A percentile compares a stretch with the other conserved stretches of the same genome.
phyloP scores from a whole-genome alignment of 2,797 vertebrate genomes.

The Xiphorhynchus erythropygius region DNA sequence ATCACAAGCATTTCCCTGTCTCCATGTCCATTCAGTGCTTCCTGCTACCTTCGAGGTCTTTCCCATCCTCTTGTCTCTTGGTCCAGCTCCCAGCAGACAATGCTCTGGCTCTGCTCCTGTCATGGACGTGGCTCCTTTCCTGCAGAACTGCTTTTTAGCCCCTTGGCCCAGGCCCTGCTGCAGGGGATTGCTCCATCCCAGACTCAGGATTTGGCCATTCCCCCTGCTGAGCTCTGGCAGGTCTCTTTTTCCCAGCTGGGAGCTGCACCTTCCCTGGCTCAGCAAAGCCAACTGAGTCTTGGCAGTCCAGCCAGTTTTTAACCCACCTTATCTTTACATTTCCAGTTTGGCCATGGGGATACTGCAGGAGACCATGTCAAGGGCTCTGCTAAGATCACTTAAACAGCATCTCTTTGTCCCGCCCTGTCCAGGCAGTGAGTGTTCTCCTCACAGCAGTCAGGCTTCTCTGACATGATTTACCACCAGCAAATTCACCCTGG shows the following conservation, averaged over 20 bases:
- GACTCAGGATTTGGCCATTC: not conserved
- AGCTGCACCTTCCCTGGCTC: not conserved
- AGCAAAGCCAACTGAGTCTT: not conserved
- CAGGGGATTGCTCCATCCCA: not conserved
- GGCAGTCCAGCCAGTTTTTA: not conserved
- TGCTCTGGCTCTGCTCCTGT: not conserved
- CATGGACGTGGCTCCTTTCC: not conserved
- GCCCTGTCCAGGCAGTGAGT: not conserved
- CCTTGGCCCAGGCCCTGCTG: not conserved
- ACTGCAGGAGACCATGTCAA: not conserved
- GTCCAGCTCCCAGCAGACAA: not conserved
- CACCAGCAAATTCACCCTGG: not conserved
- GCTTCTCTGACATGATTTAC: not conserved
- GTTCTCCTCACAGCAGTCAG: fast-evolving
- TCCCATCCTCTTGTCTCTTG: not conserved
- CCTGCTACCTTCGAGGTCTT: not conserved
- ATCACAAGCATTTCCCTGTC: not conserved
- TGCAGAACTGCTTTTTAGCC: not conserved
- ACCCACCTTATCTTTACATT: not conserved
- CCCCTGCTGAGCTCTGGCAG: not conserved
- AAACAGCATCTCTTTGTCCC: not conserved
- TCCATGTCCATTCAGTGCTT: not conserved
- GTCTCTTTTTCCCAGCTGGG: not conserved
- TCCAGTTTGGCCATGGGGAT: not conserved
- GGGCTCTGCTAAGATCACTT: not conserved